Evolutionary conservation across 2,113 vertebrate genomes (phyloP), one percentile per base, ranked within the genome.

Genomic region (Lagopus muta): DNA sequence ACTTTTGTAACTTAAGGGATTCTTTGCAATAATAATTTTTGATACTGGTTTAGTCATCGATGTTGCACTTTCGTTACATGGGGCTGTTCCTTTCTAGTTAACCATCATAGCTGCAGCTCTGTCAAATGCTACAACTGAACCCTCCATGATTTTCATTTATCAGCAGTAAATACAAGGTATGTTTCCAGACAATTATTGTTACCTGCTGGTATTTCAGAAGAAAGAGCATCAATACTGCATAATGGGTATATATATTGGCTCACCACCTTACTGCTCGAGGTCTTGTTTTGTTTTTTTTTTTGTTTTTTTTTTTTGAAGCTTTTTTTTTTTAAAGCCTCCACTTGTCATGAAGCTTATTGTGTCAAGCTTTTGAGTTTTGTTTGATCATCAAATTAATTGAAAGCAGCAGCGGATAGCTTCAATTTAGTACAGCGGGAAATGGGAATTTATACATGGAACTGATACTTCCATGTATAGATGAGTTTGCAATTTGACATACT

Each of bases 341-440:
- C 34, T 81, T 90, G 67, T 3, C 10, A 8, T 27, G 8, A 13
- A 66, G 24, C 9, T 87, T 87, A 4, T 38, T 62, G 50, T 55
- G 6, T 74, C 62, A 55, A 43, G 15, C 17, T 76, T 76, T 47
- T 4, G 6, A n/a, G 3, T 1, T 78, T 27, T 62, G 80, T 82
- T 72, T 19, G 17, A 40, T 89, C 24, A 40, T 14, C 52, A 27
- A 66, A 62, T 52, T 52, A 47, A 71, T 62, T 82, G 67, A 71
- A 75, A 92, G 34, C 14, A 79, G 12, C n/a, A 62, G 19, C 21
- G 80, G n/a, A 15, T 93, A 36, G 21, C 52, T 83, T 89, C 70
- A 6, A 38, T 88, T 77, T 86, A 32, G 6, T 50, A 27, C 66
- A 67, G 28, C 48, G 66, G 42, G 65, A 38, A 73, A 45, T 67